These are phyloP conservation scores for Meiosimyza platycephala DNA, from an alignment of 2,888 invertebrate species.

Conservation along the genomic window DNA sequence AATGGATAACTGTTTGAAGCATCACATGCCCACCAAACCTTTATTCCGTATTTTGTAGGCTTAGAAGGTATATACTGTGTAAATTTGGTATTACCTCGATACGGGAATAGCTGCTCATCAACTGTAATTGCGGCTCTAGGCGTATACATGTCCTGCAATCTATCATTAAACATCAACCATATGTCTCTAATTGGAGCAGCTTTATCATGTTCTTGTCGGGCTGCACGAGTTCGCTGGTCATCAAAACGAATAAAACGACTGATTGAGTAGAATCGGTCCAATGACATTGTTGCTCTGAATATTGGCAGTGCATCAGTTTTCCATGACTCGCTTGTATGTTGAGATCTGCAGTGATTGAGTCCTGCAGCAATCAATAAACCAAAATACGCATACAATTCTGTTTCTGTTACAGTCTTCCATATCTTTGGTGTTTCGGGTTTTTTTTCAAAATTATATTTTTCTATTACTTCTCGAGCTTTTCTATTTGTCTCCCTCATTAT, in stretches of 20 bases:
- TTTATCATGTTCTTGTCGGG: not conserved
- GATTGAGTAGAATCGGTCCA: no score
- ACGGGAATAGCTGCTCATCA: slow-evolving; percentile 49
- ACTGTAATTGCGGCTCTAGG: slow-evolving; percentile 46
- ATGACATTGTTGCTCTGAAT: no score
- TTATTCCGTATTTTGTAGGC: slow-evolving; percentile 48
- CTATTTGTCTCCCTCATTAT: no score
- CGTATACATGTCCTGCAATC: slow-evolving; percentile 37
- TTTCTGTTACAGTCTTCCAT: not conserved
- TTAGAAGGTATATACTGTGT: slow-evolving; percentile 48
- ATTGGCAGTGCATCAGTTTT: no score
- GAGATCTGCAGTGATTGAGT: not conserved
- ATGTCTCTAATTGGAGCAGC: no score
- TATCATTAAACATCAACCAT: no score
- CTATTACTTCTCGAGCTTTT: no score
- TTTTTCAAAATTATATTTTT: no score
- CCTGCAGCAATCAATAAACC: not conserved
- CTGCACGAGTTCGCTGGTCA: no score
- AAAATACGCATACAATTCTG: not conserved
- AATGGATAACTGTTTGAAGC: slow-evolving; percentile 47
- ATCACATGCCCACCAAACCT: slow-evolving; percentile 51
- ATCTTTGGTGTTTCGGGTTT: no score
- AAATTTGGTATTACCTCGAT: slow-evolving; percentile 46
- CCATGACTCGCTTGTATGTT: not conserved
- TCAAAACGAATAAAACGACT: no score